Evolutionary conservation across 2,113 vertebrate species (phyloP).

Genomic region (Pandion haliaetus): DNA sequence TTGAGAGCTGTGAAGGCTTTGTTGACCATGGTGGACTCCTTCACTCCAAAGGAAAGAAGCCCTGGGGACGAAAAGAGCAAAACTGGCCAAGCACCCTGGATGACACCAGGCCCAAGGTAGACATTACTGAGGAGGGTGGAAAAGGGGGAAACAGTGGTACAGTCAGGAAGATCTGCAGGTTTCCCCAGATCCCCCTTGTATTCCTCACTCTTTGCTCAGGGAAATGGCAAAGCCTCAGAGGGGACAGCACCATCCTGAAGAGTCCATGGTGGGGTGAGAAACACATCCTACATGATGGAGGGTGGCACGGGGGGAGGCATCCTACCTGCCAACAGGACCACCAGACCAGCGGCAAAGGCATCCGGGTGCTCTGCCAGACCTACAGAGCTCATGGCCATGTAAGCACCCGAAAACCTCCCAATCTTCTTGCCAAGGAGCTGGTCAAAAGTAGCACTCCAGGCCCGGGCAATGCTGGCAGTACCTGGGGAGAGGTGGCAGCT

Average conservation of each 20-base stretch:
- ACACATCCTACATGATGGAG: background rate
- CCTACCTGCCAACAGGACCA: slow-evolving; percentile 83
- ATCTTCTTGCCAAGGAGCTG: slow-evolving; percentile 80
- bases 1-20: slow-evolving; percentile 85
- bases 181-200: background rate
- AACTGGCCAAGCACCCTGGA: background rate
- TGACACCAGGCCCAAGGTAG: background rate
- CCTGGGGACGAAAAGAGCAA: slow-evolving; percentile 52
- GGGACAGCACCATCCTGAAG: background rate
- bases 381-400: slow-evolving; percentile 64
- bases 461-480: slow-evolving; percentile 83
- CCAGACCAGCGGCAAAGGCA: slow-evolving; percentile 80
- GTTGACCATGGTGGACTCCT: slow-evolving; percentile 84
- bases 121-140: background rate
- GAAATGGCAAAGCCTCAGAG: background rate
- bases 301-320: background rate
- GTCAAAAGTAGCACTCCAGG: slow-evolving; percentile 87
- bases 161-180: background rate
- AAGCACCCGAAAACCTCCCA: slow-evolving; percentile 64
- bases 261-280: accelerated
- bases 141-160: background rate
- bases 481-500: slow-evolving; percentile 64
- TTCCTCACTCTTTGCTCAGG: background rate
- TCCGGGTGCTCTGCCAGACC: slow-evolving; percentile 84
- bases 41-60: slow-evolving; percentile 84